Evolutionary conservation across 2,797 vertebrate species (phyloP).

Genomic region (Enoplosus armatus): DNA sequence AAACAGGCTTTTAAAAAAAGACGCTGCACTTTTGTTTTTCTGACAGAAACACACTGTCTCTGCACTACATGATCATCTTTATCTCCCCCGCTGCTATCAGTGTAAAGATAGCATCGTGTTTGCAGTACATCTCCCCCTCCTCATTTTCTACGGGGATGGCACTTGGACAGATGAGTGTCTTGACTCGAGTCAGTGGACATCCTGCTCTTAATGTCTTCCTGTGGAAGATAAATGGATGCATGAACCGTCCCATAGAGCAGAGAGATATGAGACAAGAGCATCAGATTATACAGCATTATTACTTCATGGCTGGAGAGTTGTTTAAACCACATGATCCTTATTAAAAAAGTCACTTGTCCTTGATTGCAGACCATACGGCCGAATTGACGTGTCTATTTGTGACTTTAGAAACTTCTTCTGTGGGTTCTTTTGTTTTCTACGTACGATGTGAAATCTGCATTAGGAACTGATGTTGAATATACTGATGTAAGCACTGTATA

Average conservation of each 20-base stretch:
- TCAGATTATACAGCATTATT: conserved; percentile 56
- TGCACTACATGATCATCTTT: conserved; percentile 10
- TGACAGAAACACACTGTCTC: not conserved
- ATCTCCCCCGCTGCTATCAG: conserved; percentile 38
- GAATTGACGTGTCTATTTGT: not conserved
- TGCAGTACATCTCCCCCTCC: conserved; percentile 29
- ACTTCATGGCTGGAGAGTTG: conserved; percentile 17
- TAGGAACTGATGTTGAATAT: conserved; percentile 26
- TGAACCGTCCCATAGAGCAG: conserved; percentile 27
- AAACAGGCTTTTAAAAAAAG: not conserved
- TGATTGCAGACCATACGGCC: not conserved
- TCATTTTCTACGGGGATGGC: conserved; percentile 41
- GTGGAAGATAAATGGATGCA: conserved; percentile 62
- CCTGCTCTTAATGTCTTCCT: conserved; percentile 79
- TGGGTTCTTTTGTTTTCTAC: conserved; percentile 31
- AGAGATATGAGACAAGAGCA: conserved; percentile 53
- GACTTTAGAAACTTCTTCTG: conserved; percentile 6
- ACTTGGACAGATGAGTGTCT: conserved; percentile 59
- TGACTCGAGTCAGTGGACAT: conserved; percentile 55
- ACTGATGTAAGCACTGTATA: conserved; percentile 18
- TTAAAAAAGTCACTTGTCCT: conserved; percentile 7
- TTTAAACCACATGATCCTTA: conserved; percentile 29
- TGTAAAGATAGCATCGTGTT: conserved; percentile 60
- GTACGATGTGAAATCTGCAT: not conserved
- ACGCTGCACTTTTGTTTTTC: not conserved